phyloP scores from a whole-genome alignment of 2,888 invertebrate genomes.

The Busseola fusca region DNA sequence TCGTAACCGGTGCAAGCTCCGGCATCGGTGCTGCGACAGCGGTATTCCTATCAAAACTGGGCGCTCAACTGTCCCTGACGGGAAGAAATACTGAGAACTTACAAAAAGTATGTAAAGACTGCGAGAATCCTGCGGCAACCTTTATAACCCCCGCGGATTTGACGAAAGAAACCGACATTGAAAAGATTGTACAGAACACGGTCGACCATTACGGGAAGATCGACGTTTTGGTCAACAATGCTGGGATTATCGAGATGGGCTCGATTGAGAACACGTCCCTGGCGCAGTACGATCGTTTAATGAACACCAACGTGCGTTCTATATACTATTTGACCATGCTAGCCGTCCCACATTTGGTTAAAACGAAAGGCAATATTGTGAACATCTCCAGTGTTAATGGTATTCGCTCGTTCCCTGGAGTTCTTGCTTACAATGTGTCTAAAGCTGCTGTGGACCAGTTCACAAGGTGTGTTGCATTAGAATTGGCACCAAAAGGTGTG shows the following conservation, averaged over 20 bases:
- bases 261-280: conserved; percentile 95
- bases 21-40: conserved; percentile 96
- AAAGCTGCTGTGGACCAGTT: conserved; percentile 98
- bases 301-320: conserved; percentile 96
- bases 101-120: conserved; percentile 80
- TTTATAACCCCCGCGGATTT: conserved; percentile 92
- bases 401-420: conserved; percentile 95
- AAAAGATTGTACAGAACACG: conserved; percentile 92
- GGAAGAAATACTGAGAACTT: conserved; percentile 92
- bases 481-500: conserved; percentile 94
- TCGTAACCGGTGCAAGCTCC: conserved; percentile 95
- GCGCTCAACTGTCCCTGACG: conserved; percentile 92
- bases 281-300: conserved; percentile 96
- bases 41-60: conserved; percentile 92
- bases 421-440: conserved; percentile 97
- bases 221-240: conserved; percentile 96
- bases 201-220: conserved; percentile 93
- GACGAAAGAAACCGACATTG: conserved; percentile 92
- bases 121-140: conserved; percentile 79
- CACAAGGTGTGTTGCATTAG: conserved; percentile 97
- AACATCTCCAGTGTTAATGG: conserved; percentile 99
- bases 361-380: conserved; percentile 96
- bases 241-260: conserved; percentile 95
- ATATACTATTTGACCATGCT: conserved; percentile 95
- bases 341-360: conserved; percentile 95